A percentile compares a stretch with the other conserved stretches of the same genome.
Evolutionary conservation across 2,797 vertebrate species (phyloP).

Genomic region (Halcyon leucocephala): DNA sequence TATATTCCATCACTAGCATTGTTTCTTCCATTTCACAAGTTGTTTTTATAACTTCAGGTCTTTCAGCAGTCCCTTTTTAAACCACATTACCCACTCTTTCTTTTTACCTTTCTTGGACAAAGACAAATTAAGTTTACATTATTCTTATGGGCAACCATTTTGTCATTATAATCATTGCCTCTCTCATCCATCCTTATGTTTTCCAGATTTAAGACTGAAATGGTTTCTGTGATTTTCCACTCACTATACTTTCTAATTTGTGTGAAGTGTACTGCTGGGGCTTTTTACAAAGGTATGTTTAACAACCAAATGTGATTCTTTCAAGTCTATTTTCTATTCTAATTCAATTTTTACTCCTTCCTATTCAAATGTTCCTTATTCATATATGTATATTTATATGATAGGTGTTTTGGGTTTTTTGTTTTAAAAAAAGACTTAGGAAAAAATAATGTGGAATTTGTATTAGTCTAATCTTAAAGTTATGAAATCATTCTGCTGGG

Average conservation of each 20-base stretch:
- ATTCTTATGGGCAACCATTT: background rate
- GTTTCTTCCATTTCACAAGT: background rate
- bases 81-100: fast-evolving
- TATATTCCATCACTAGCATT: background rate
- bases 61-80: background rate
- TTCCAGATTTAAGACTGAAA: background rate
- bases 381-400: background rate
- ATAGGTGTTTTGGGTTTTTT: background rate
- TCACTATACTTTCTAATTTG: background rate
- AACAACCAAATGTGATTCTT: background rate
- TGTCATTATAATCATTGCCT: background rate
- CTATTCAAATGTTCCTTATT: background rate
- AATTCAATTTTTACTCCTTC: background rate
- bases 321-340: background rate
- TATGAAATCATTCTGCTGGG: background rate
- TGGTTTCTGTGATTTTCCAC: background rate
- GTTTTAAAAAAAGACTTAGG: background rate
- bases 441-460: background rate
- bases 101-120: background rate
- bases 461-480: background rate
- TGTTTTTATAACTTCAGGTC: background rate
- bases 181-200: background rate
- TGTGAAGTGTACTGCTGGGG: background rate
- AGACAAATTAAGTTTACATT: background rate
- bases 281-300: background rate